Conservation (phyloP, 2,113 vertebrate species). For the Cyphomyrus plagiostoma region DNA sequence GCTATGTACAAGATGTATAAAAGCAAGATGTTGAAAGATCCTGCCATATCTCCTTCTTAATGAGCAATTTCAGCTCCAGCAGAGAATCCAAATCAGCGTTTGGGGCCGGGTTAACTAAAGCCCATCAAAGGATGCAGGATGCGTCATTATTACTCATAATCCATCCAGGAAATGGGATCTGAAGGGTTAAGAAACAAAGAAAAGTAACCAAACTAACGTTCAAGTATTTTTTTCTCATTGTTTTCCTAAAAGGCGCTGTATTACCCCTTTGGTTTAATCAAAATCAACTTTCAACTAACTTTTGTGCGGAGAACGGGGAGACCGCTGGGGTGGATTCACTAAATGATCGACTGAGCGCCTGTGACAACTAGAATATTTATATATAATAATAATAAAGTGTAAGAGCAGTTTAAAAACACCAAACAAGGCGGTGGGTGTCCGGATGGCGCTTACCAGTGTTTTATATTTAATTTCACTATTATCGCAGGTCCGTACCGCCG, state of each 20-base stretch:
- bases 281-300: not conserved
- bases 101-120: conserved; percentile 4
- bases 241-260: not conserved
- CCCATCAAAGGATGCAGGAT: conserved; percentile 30
- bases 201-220: not conserved
- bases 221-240: not conserved
- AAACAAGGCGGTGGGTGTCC: not conserved
- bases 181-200: conserved; percentile 13
- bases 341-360: not conserved
- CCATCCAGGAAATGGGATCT: conserved; percentile 45
- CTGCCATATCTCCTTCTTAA: conserved; percentile 39
- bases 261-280: not conserved
- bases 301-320: not conserved
- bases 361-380: not conserved
- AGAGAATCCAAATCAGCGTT: not conserved
- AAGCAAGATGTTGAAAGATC: conserved; percentile 29
- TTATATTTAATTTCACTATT: not conserved
- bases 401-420: not conserved
- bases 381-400: not conserved
- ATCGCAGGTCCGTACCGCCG: not conserved
- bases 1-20: conserved; percentile 42
- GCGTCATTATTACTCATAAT: conserved; percentile 35
- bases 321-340: not conserved
- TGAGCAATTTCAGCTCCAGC: conserved; percentile 1
- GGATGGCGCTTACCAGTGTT: not conserved